phyloP scores from a whole-genome alignment of 2,888 invertebrate genomes.

The Melinaea marsaeus region DNA sequence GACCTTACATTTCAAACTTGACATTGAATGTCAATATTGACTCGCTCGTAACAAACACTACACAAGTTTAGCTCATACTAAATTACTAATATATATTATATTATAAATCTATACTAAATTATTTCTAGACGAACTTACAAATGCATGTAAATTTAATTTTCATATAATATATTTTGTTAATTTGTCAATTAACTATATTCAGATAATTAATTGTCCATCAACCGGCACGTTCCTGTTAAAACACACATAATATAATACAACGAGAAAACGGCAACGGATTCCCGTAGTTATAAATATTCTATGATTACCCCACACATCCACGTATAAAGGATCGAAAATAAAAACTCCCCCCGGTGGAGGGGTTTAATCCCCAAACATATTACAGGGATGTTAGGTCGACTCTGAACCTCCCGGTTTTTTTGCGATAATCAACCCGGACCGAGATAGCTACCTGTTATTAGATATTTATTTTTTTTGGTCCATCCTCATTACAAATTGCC shows the following conservation, averaged over 20 bases:
- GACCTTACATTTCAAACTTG: conserved; percentile 44
- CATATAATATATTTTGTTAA: too few species aligned
- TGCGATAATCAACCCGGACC: conserved; percentile 51
- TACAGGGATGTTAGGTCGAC: conserved; percentile 62
- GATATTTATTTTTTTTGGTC: conserved; percentile 12
- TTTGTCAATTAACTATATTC: too few species aligned
- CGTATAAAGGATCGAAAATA: conserved; percentile 66
- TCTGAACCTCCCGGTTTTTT: conserved; percentile 58
- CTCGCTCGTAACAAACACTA: conserved; percentile 21
- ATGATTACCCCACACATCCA: conserved; percentile 52
- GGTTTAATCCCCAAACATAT: conserved; percentile 68
- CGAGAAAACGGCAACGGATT: conserved; percentile 22
- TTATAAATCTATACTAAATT: neutral
- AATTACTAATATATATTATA: neutral
- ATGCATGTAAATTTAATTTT: too few species aligned
- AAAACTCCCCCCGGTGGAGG: conserved; percentile 60
- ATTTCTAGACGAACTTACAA: neutral
- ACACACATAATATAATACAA: conserved; percentile 10
- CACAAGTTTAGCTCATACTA: neutral
- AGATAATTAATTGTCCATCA: too few species aligned
- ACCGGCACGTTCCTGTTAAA: neutral
- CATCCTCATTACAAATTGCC: conserved; percentile 1
- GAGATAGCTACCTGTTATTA: conserved; percentile 28
- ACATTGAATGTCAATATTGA: conserved; percentile 45
- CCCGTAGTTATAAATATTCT: conserved; percentile 33